These are phyloP conservation scores for Hybos culiciformis DNA, from an alignment of 2,888 invertebrate species.

Conservation along the genomic window DNA sequence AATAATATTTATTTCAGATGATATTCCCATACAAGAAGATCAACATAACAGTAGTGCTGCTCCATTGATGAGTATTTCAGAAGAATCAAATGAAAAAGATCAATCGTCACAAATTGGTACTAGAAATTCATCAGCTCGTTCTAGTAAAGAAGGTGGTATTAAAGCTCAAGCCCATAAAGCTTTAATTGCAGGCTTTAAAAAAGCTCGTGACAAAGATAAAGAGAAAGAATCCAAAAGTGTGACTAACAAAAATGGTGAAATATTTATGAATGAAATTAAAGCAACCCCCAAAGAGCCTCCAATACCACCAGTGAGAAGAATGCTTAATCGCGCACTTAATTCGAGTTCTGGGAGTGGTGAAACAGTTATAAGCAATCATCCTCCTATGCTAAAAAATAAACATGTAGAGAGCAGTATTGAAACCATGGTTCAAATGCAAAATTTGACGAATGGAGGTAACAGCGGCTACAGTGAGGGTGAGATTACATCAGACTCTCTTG, in stretches of 20 bases:
- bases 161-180: conserved; percentile 35
- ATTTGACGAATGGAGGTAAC: conserved; percentile 1
- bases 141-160: conserved; percentile 20
- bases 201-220: conserved; percentile 34
- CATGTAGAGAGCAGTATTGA: neutral
- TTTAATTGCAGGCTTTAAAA: conserved; percentile 35
- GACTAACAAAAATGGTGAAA: conserved; percentile 16
- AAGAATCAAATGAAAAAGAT: conserved; percentile 28
- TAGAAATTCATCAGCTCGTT: conserved; percentile 30
- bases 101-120: conserved; percentile 21
- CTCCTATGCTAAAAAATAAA: too few species aligned
- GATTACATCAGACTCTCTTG: conserved; percentile 8
- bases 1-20: conserved; percentile 46
- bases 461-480: neutral
- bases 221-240: conserved; percentile 17
- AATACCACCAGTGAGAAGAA: conserved; percentile 11
- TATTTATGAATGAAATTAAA: conserved; percentile 1
- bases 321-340: too few species aligned
- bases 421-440: neutral
- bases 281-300: conserved; percentile 2
- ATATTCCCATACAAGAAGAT: conserved; percentile 66
- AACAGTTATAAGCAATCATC: too few species aligned
- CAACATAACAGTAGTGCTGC: conserved; percentile 27
- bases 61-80: conserved; percentile 31
- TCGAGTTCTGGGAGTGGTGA: too few species aligned